Base-by-base conservation (phyloP, 2,888 invertebrate species). In the Trisateles emortualis region DNA sequence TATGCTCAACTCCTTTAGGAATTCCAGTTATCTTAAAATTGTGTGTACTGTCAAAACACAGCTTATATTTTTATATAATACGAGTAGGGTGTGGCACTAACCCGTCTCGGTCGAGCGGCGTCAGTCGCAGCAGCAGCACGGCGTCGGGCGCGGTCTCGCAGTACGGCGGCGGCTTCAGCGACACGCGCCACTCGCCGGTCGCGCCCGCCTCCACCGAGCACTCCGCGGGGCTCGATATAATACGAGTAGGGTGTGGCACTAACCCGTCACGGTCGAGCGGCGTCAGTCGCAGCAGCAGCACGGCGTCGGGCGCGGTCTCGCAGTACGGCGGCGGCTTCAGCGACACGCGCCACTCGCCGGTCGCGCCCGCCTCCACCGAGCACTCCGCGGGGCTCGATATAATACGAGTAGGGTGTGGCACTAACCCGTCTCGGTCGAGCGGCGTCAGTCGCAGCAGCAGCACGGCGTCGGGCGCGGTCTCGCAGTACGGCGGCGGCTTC, bases 401-500 rank as follows among this genome's bases (percentile, higher is more conserved):
- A n/a, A n/a, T n/a, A n/a, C n/a, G n/a, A n/a, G n/a, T n/a, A n/a
- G n/a, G n/a, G n/a, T n/a, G n/a, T n/a, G n/a, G 10, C 9, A 17
- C 22, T 16, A 36, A 82, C 84, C 83, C 83, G 0, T 36, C 24
- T 14, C 26, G 14, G 1, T 62, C 29, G 0, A 52, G 2, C 0
- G 83, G 81, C 24, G 60, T 46, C 0, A 66, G 13, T 0, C 78
- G 70, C 44, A 83, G 64, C 49, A 83, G 40, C 36, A 84, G 45
- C 3, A 49, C 55, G 19, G 73, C 58, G 11, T 70, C 49, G 0
- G 76, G 65, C 16, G 69, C 58, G 3, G 16, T 13, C 35, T 65
- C 72, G 0, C 14, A 36, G 30, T 33, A 52, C 1, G 41, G 42
- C 10, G 62, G 59, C 10, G 60, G 14, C 0, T 8, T 10, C 45